Base-by-base conservation (phyloP, 2,888 invertebrate species). In the Erpobdella octoculata region DNA sequence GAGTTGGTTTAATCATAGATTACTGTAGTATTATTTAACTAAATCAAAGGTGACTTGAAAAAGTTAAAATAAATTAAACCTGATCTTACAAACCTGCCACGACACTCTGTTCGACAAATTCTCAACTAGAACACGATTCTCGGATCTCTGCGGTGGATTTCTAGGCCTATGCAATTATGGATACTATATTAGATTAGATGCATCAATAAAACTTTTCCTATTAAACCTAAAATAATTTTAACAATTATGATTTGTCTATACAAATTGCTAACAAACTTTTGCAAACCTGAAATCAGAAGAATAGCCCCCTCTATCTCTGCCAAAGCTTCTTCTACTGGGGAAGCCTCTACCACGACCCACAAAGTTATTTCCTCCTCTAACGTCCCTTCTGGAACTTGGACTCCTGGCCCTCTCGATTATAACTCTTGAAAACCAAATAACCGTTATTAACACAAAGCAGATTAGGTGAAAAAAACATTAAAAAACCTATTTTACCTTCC, bases 81-180 rank as follows among this genome's bases (percentile, higher is more conserved):
- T n/a, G n/a, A n/a, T n/a, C n/a, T n/a, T 8, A 46, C 89, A 89
- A 90, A 96, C 96, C 94, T 97, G 97, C 97, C 97, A 98, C 86
- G 95, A 95, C 82, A 95, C 93, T 80, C 96, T 89, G 83, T 93
- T 94, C 76, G 95, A 96, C 77, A 98, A 87, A 86, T 98, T 98
- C 86, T 97, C 96, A 78, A 98, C 94, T 83, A 93, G 90, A 76
- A 97, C 88, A 78, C 96, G 89, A 84, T 95, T 86, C 35, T 97
- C 94, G 79, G 97, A 97, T 80, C 97, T 89, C 78, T 93, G 92
- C 71, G 96, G 96, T 78, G 36, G 67, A 61, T 64, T 72, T n/a
- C 72, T 67, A n/a, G 62, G 62, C 33, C 72, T 72, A 21, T 33
- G 41, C 18, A 72, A 65, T 28, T 28, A 37, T 28, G 25, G 15